Conservation (phyloP, 1,140 invertebrate species). For the Arion vulgaris region DNA sequence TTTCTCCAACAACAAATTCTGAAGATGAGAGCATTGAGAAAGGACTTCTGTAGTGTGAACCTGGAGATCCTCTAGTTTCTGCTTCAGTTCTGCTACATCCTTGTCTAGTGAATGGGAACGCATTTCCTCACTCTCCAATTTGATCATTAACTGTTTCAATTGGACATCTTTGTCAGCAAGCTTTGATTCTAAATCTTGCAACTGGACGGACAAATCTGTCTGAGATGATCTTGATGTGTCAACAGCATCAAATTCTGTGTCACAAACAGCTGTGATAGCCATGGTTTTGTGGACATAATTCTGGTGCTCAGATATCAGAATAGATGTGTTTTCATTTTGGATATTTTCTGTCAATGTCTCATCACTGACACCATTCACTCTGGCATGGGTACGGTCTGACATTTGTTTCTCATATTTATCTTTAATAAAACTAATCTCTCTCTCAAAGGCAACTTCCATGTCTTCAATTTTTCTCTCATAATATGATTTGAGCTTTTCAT, state of each 20-base stretch:
- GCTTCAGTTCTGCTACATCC: constrained; percentile 4
- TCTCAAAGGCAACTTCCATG: constrained; percentile 46
- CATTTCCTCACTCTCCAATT: background rate
- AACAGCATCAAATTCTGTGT: constrained; percentile 42
- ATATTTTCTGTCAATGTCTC: background rate
- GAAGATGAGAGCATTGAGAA: constrained; percentile 7
- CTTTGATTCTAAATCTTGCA: constrained; percentile 46
- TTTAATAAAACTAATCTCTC: constrained; percentile 44
- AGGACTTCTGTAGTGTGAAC: background rate
- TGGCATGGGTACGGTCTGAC: constrained; percentile 22
- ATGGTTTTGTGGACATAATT: background rate
- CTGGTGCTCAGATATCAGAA: background rate
- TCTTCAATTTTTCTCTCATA: constrained; percentile 58
- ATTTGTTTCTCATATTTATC: constrained; percentile 49
- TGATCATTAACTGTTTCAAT: constrained; percentile 5
- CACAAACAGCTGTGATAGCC: constrained; percentile 47
- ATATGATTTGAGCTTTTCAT: constrained; percentile 47
- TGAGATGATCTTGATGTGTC: background rate
- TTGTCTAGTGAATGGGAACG: background rate
- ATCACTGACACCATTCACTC: background rate
- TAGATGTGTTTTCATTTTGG: background rate
- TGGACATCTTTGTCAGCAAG: constrained; percentile 43
- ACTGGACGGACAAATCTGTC: constrained; percentile 20
- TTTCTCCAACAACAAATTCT: constrained; percentile 6
- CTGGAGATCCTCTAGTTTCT: background rate